These are phyloP conservation scores for Nothobranchius furzeri DNA, from an alignment of 2,113 vertebrate species.

Conservation along the genomic window DNA sequence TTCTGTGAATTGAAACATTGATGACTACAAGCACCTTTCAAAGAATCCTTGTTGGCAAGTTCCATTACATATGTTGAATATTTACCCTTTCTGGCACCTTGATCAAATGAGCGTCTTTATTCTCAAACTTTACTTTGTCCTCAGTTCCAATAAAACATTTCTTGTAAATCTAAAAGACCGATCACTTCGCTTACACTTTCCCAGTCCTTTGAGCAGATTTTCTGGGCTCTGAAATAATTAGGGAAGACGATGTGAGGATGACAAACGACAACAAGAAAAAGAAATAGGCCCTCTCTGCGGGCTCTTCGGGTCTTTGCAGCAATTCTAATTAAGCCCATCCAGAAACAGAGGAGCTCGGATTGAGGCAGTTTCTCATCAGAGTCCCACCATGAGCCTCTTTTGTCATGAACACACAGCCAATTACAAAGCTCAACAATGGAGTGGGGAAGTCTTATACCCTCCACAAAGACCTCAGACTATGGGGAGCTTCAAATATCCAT, in stretches of 20 bases:
- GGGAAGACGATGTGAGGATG: conserved; percentile 66
- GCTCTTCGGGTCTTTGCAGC: conserved; percentile 66
- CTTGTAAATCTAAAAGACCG: conserved; percentile 46
- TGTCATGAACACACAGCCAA: conserved; percentile 77
- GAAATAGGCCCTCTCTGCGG: conserved; percentile 62
- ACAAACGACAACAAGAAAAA: conserved; percentile 77
- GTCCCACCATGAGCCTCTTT: conserved; percentile 70
- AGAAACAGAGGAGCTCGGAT: conserved; percentile 72
- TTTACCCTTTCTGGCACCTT: not conserved
- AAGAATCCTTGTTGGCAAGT: not conserved
- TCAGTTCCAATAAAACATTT: conserved; percentile 38
- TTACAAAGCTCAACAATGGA: conserved; percentile 77
- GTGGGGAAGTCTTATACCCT: conserved; percentile 61
- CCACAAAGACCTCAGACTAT: conserved; percentile 61
- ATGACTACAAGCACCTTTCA: too few species aligned
- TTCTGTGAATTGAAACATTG: not conserved
- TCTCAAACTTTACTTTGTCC: conserved; percentile 28
- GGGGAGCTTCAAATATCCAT: conserved; percentile 63
- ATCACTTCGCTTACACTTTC: conserved; percentile 54
- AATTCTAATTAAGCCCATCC: conserved; percentile 78
- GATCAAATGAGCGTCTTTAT: conserved; percentile 15
- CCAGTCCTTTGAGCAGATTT: conserved; percentile 61
- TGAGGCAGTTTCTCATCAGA: conserved; percentile 73
- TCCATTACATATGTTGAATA: too few species aligned
- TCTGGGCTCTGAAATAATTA: conserved; percentile 73